Percentiles rank a stretch among this genome's conserved stretches.
Evolutionary conservation across 2,888 invertebrate genomes (phyloP).

Genomic region (Ophion ventricosus): DNA sequence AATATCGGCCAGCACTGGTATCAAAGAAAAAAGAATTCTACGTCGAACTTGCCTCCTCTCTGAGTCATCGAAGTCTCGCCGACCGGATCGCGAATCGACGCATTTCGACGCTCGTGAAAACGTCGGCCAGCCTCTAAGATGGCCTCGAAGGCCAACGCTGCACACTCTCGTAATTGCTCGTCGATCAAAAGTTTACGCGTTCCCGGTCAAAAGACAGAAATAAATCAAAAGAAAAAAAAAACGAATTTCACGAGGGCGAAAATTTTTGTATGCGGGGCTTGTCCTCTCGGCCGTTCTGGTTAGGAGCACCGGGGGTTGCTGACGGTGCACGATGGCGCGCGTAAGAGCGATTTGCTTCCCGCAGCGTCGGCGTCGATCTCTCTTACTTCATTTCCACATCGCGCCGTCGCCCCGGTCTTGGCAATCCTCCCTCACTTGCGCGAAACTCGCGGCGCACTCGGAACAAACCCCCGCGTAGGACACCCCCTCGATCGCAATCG

Average conservation of each 20-base stretch:
- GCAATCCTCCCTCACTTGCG: conserved; percentile 64
- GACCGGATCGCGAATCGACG: no score
- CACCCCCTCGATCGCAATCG: conserved; percentile 36
- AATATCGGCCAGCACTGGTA: conserved; percentile 14
- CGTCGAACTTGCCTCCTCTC: not conserved
- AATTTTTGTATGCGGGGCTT: conserved; percentile 50
- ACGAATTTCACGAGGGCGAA: conserved; percentile 39
- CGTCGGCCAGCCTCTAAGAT: no score
- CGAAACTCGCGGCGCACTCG: conserved; percentile 61
- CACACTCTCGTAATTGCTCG: no score
- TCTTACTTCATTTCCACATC: conserved; percentile 23
- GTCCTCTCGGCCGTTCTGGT: conserved; percentile 58
- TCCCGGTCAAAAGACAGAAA: not conserved
- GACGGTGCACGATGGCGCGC: conserved; percentile 49
- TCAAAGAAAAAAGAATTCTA: not conserved
- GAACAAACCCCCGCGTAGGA: conserved; percentile 41
- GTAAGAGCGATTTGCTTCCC: conserved; percentile 35
- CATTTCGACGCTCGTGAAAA: no score
- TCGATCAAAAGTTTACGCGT: no score
- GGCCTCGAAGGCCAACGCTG: no score
- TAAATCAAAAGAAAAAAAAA: conserved; percentile 20
- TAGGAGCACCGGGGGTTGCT: conserved; percentile 59
- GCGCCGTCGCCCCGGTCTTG: conserved; percentile 56
- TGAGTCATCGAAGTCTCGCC: no score
- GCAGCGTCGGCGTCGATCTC: conserved; percentile 60